These are phyloP conservation scores for Acleris emargana DNA, from an alignment of 2,888 invertebrate species.

Conservation along the genomic window DNA sequence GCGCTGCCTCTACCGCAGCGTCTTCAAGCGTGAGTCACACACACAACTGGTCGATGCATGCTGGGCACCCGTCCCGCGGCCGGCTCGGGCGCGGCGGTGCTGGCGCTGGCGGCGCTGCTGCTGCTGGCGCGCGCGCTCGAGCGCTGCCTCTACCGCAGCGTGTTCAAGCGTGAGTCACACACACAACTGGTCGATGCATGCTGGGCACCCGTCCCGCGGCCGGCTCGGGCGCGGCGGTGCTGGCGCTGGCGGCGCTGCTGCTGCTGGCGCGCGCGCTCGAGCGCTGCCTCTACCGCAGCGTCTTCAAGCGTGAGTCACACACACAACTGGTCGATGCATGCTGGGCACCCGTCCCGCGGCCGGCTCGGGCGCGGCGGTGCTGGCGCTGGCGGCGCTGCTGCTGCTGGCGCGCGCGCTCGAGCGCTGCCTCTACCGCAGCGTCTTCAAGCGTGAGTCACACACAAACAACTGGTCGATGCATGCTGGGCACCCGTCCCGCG, in stretches of 20 bases:
- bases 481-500: constrained; percentile 36
- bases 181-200: background rate
- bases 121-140: constrained; percentile 59
- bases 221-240: constrained; percentile 51
- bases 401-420: constrained; percentile 59
- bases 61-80: constrained; percentile 41
- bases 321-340: background rate
- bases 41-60: background rate
- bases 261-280: constrained; percentile 59
- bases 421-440: constrained; percentile 52
- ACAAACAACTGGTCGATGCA: no score
- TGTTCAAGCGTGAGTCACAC: constrained; percentile 51
- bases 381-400: constrained; percentile 58
- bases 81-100: constrained; percentile 51
- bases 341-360: constrained; percentile 41
- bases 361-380: constrained; percentile 51
- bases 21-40: constrained; percentile 51
- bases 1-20: constrained; percentile 52
- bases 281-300: constrained; percentile 52
- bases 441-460: constrained; percentile 51
- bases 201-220: constrained; percentile 41
- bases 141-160: constrained; percentile 52
- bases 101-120: constrained; percentile 58
- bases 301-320: constrained; percentile 51
- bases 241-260: constrained; percentile 58